Evolutionary conservation across 2,888 invertebrate genomes (phyloP).

Genomic region (Pollenia labialis): DNA sequence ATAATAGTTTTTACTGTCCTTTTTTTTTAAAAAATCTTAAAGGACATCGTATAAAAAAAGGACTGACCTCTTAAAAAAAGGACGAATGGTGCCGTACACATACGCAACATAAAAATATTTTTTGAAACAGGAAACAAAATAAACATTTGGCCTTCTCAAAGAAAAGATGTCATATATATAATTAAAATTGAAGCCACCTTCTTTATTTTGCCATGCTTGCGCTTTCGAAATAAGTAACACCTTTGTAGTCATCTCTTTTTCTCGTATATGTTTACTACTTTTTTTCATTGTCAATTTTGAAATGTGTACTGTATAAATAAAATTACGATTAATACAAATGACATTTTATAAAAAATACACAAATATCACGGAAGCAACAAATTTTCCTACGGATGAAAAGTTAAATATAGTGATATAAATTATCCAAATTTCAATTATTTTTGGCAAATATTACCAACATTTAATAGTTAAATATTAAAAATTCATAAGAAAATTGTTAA

Average conservation of each 20-base stretch:
- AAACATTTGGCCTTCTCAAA: no score
- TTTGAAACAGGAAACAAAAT: no score
- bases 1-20: no score
- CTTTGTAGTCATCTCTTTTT: not conserved
- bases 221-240: no score
- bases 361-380: slow-evolving; percentile 47
- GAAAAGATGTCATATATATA: no score
- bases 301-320: slow-evolving; percentile 50
- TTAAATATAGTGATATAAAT: slow-evolving; percentile 32
- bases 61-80: no score
- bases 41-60: no score
- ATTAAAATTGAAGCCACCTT: no score
- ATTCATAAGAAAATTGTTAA: not conserved
- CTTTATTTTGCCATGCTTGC: no score
- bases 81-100: no score
- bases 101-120: no score
- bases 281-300: not conserved
- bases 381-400: slow-evolving; percentile 33
- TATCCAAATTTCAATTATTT: not conserved
- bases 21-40: no score
- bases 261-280: not conserved
- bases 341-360: slow-evolving; percentile 59
- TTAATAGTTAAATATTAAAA: not conserved
- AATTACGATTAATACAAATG: slow-evolving; percentile 44
- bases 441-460: slow-evolving; percentile 9